Base-by-base conservation (phyloP, 2,888 invertebrate species). In the Orgyia antiqua region DNA sequence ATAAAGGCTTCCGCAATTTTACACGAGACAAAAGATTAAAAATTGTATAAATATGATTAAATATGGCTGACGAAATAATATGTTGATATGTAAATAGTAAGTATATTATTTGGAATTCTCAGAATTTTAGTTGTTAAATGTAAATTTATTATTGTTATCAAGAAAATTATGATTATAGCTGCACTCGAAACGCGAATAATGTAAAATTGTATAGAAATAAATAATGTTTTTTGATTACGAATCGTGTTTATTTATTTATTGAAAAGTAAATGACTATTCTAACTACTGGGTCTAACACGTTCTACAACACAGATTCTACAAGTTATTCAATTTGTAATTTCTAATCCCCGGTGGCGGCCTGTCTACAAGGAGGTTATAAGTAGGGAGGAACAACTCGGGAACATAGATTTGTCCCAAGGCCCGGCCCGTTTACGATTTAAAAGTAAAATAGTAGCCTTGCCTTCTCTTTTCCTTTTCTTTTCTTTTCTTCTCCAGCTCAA, bases 201-300 rank as follows among this genome's bases (percentile, higher is more conserved):
- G 77, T 76, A 79, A 74, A 68, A 76, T 77, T 79, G 69, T 79
- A 79, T 73, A 75, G 71, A 72, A 76, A 79, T 77, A 78, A 80
- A 80, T 53, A 58, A 71, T 74, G 72, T 75, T 76, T 36, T 77
- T 77, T 72, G 60, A 72, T 61, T 58, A 50, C 45, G 37, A 9
- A 33, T 38, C 41, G 56, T 60, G 42, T 63, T 56, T n/a, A 58
- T 61, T 67, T 65, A 51, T 54, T 41, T n/a, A n/a, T n/a, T n/a
- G n/a, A n/a, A n/a, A n/a, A n/a, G n/a, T n/a, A n/a, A n/a, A n/a
- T n/a, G n/a, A n/a, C n/a, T n/a, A n/a, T n/a, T n/a, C n/a, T n/a
- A n/a, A n/a, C n/a, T n/a, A n/a, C n/a, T n/a, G n/a, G n/a, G n/a
- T n/a, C n/a, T n/a, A n/a, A n/a, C n/a, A n/a, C n/a, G n/a, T n/a